Percentiles rank a stretch among this genome's conserved stretches.
phyloP scores from a whole-genome alignment of 2,888 invertebrate species.

The Notodonta dromedarius region DNA sequence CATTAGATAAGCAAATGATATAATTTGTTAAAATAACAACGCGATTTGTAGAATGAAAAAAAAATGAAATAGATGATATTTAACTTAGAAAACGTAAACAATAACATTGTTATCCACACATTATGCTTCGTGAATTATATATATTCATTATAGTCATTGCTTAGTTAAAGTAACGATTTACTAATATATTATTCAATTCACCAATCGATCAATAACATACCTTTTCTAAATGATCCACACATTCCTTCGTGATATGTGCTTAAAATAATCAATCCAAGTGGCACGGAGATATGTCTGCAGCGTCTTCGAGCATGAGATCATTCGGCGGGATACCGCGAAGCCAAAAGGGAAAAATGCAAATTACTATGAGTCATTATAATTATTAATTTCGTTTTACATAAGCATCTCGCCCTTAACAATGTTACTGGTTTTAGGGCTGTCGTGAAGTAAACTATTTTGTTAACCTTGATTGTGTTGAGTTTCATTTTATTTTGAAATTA shows the following conservation, averaged over 20 bases:
- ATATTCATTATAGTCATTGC: too few species aligned
- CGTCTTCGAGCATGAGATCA: conserved; percentile 29
- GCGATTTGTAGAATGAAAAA: conserved; percentile 6
- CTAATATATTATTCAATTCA: too few species aligned
- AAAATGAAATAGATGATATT: background rate
- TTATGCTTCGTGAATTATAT: too few species aligned
- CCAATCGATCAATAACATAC: too few species aligned
- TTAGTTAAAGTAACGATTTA: too few species aligned
- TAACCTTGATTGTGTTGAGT: too few species aligned
- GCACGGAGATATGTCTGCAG: background rate
- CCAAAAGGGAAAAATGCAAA: conserved; percentile 40
- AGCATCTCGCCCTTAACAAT: conserved; percentile 34
- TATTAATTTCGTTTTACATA: conserved; percentile 36
- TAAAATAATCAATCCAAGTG: background rate
- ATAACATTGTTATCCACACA: background rate
- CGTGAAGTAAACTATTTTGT: background rate
- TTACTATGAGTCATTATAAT: conserved; percentile 38
- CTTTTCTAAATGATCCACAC: background rate
- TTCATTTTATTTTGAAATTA: too few species aligned
- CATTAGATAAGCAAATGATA: conserved; percentile 40
- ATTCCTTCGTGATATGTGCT: background rate
- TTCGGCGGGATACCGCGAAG: conserved; percentile 31
- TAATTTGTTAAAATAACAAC: conserved; percentile 18
- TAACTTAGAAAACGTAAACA: background rate
- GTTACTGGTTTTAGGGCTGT: conserved; percentile 29